Percentiles rank a stretch among this genome's conserved stretches.
Evolutionary conservation across 2,888 invertebrate genomes (phyloP).

Genomic region (Dasypogon diadema): DNA sequence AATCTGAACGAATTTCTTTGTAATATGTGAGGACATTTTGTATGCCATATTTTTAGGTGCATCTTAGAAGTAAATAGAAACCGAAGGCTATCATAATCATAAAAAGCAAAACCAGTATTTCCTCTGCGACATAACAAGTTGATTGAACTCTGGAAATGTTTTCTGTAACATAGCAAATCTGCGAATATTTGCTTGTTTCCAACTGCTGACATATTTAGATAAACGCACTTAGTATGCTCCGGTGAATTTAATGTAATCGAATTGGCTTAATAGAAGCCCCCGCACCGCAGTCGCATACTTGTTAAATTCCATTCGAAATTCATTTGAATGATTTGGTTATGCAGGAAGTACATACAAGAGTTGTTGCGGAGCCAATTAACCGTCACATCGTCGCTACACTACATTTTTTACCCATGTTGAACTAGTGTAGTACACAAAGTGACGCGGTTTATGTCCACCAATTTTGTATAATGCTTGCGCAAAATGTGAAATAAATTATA

Average conservation of each 20-base stretch:
- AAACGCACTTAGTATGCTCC: conserved; percentile 21
- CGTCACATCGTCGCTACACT: background rate
- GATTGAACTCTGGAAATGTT: no score
- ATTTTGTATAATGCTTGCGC: no score
- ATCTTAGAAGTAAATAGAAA: no score
- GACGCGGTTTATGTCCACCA: background rate
- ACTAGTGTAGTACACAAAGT: background rate
- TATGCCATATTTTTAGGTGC: no score
- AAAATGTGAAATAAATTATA: no score
- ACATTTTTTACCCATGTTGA: background rate
- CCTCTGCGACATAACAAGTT: no score
- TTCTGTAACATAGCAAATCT: no score
- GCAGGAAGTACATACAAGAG: conserved; percentile 13
- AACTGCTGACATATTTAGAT: conserved; percentile 14
- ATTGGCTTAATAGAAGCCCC: background rate
- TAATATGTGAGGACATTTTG: no score
- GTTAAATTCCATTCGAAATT: background rate
- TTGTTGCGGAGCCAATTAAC: background rate
- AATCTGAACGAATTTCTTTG: no score
- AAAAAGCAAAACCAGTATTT: no score
- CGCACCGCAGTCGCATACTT: background rate
- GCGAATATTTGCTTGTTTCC: background rate
- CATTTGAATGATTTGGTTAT: background rate
- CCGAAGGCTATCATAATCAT: no score
- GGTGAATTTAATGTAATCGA: background rate